phyloP scores from a whole-genome alignment of 2,797 vertebrate genomes.

The Parotocinclus haroldoi region DNA sequence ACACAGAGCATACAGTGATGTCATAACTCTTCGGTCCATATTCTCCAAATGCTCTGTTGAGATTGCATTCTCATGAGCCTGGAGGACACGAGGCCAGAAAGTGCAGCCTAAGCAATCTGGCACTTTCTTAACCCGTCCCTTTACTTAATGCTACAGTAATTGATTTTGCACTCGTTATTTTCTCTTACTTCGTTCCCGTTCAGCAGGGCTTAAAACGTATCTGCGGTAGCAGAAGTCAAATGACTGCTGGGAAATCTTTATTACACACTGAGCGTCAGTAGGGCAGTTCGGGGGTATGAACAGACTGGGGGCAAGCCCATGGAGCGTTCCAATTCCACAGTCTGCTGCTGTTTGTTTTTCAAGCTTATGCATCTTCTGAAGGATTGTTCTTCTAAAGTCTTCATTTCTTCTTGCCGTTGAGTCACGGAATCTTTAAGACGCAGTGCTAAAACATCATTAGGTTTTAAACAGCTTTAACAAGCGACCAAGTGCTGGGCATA shows the following conservation, averaged over 20 bases:
- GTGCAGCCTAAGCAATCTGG: constrained; percentile 19
- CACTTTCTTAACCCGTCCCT: constrained; percentile 9
- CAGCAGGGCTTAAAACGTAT: constrained; percentile 10
- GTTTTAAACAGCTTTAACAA: too few relatives aligned
- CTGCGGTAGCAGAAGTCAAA: neutral
- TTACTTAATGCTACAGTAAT: constrained; percentile 32
- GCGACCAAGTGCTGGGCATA: too few relatives aligned
- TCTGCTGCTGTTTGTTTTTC: too few relatives aligned
- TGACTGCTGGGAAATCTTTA: neutral
- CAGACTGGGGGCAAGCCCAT: too few relatives aligned
- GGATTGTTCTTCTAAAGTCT: too few relatives aligned
- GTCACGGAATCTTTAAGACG: too few relatives aligned
- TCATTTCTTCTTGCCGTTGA: too few relatives aligned
- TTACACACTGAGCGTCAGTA: neutral
- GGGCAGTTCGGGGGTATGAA: neutral
- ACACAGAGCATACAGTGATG: too few relatives aligned
- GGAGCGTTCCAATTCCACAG: too few relatives aligned
- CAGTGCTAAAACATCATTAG: too few relatives aligned
- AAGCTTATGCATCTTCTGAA: too few relatives aligned
- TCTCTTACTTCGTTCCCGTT: neutral
- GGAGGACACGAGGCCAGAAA: constrained; percentile 8
- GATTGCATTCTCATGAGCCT: constrained; percentile 9
- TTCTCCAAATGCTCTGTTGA: constrained; percentile 3
- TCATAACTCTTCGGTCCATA: too few relatives aligned
- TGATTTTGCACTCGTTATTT: constrained; percentile 5